These are phyloP conservation scores for Zosterops borbonicus DNA, from an alignment of 2,113 vertebrate genomes.

Conservation along the genomic window DNA sequence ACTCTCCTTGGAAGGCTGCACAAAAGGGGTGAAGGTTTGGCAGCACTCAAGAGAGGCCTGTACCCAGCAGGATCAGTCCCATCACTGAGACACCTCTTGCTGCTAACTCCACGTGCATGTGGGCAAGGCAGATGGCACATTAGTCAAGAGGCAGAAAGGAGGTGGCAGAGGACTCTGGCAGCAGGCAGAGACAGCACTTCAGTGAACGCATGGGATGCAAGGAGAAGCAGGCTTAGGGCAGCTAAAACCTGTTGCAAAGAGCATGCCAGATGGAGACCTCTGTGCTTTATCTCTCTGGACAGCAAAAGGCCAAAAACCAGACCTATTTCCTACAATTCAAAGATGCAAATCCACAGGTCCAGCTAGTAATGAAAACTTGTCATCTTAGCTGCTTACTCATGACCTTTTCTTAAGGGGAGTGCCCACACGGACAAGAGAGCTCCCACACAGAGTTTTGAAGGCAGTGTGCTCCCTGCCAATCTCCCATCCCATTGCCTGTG, in stretches of 20 bases:
- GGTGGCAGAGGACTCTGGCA: neutral
- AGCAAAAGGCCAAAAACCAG: neutral
- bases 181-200: neutral
- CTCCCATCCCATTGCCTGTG: neutral
- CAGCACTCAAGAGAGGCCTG: neutral
- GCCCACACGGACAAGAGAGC: neutral
- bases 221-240: neutral
- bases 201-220: rapidly evolving
- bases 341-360: neutral
- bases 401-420: neutral
- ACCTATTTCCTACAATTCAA: neutral
- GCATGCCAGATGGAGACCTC: neutral
- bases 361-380: neutral
- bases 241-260: neutral
- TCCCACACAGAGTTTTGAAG: neutral
- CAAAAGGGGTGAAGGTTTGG: neutral
- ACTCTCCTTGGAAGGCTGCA: neutral
- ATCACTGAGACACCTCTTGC: neutral
- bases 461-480: rapidly evolving
- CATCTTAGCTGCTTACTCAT: neutral
- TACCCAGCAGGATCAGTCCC: neutral
- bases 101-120: neutral
- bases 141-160: neutral
- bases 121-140: neutral
- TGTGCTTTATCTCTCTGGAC: neutral